phyloP scores from a whole-genome alignment of 2,888 invertebrate species.

The Scaptodrosophila latifasciaeformis region DNA sequence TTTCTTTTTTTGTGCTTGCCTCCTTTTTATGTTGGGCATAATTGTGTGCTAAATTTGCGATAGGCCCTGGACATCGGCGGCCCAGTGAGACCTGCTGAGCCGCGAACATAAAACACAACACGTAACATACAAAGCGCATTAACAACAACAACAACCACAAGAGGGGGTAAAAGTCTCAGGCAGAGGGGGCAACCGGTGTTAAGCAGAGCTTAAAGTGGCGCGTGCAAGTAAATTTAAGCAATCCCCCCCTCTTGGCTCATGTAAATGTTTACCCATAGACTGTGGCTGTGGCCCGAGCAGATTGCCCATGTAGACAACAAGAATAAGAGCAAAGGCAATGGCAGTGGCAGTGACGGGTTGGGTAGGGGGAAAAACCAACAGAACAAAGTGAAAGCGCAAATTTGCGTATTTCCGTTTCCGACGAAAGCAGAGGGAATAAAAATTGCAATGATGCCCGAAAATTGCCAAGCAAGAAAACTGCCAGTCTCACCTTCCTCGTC shows the following conservation, averaged over 20 bases:
- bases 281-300: background rate
- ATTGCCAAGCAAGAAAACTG: too few relatives aligned
- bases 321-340: background rate
- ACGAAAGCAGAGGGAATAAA: slow-evolving; percentile 25
- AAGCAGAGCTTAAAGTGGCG: background rate
- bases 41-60: slow-evolving; percentile 1
- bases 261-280: background rate
- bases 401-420: slow-evolving; percentile 51
- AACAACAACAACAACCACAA: background rate
- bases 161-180: background rate
- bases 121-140: background rate
- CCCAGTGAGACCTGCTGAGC: background rate
- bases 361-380: background rate
- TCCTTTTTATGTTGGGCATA: background rate
- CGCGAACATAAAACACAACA: background rate
- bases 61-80: background rate
- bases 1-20: background rate
- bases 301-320: background rate
- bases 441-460: too few relatives aligned
- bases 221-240: background rate
- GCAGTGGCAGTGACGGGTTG: too few relatives aligned
- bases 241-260: background rate
- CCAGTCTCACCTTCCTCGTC: too few relatives aligned
- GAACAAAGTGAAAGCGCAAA: slow-evolving; percentile 23
- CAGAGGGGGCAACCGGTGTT: too few relatives aligned